Conservation (phyloP, 2,888 invertebrate genomes). For the Hipparchia semele region DNA sequence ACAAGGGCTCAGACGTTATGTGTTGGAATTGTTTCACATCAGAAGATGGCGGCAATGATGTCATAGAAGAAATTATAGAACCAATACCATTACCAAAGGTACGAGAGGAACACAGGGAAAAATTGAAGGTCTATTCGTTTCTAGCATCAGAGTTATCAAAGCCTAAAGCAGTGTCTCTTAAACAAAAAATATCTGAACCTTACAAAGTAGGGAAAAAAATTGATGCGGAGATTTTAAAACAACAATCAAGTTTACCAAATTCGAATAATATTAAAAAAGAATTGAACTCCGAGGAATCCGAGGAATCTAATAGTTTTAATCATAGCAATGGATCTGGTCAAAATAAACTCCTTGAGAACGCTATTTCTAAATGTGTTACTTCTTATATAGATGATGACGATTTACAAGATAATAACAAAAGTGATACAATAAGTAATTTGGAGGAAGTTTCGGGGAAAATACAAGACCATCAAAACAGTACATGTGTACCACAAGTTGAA, state of each 20-base stretch:
- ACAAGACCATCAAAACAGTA: not conserved
- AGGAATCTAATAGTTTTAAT: not conserved
- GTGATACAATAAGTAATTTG: not conserved
- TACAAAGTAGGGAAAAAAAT: constrained; percentile 63
- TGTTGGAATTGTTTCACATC: constrained; percentile 72
- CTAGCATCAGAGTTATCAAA: constrained; percentile 63
- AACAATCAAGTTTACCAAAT: not conserved
- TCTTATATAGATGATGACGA: not conserved
- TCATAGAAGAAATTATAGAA: constrained; percentile 38
- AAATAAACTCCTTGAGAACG: not conserved
- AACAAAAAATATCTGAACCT: constrained; percentile 68
- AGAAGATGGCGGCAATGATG: constrained; percentile 50
- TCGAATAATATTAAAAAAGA: not conserved
- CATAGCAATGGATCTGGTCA: not conserved
- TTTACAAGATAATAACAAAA: not conserved
- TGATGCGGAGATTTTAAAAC: constrained; percentile 53
- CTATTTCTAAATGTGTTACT: not conserved
- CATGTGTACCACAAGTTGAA: not conserved
- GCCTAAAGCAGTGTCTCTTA: constrained; percentile 65
- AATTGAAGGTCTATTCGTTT: constrained; percentile 67
- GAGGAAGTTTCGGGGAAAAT: not conserved
- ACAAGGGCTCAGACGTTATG: constrained; percentile 53
- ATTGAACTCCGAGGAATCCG: not conserved
- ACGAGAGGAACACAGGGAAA: constrained; percentile 59
- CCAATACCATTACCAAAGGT: constrained; percentile 60